Percentiles rank a stretch among this genome's conserved stretches.
Evolutionary conservation across 2,888 invertebrate genomes (phyloP).

Genomic region (Apoda limacodes): DNA sequence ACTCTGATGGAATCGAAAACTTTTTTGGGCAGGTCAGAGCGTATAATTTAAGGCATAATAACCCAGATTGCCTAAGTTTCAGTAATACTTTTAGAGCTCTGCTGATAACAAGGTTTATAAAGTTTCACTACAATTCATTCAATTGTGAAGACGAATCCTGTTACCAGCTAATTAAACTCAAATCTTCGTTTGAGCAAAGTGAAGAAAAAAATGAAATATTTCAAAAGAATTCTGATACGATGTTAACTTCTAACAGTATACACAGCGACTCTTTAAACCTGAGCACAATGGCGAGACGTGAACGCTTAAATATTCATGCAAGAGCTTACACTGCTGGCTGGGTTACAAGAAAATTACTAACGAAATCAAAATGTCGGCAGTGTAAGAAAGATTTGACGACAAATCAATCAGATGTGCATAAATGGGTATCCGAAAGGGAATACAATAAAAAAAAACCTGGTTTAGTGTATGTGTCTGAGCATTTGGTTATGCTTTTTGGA

Average conservation of each 20-base stretch:
- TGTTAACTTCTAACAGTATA: too few relatives aligned
- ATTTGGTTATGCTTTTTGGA: conserved; percentile 17
- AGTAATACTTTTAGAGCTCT: conserved; percentile 20
- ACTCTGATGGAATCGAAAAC: conserved; percentile 15
- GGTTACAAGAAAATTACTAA: conserved; percentile 16
- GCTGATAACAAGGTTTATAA: conserved; percentile 20
- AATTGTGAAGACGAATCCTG: conserved; percentile 20
- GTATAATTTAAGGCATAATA: conserved; percentile 23
- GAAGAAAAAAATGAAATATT: not conserved
- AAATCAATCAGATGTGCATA: conserved; percentile 4
- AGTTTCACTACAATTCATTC: conserved; percentile 14
- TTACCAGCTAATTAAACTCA: conserved; percentile 10
- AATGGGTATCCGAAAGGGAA: conserved; percentile 16
- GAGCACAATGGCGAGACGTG: conserved; percentile 11
- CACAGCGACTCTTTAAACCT: conserved; percentile 4
- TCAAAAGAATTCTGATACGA: too few relatives aligned
- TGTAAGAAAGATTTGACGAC: conserved; percentile 8
- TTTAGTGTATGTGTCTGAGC: conserved; percentile 17
- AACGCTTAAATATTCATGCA: conserved; percentile 20
- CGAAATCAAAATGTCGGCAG: conserved; percentile 10
- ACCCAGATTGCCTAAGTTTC: conserved; percentile 21
- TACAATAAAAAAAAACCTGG: conserved; percentile 13
- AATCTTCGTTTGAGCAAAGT: conserved; percentile 1
- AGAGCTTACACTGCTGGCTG: conserved; percentile 21
- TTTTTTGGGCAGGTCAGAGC: conserved; percentile 23